Conservation (phyloP, 2,888 invertebrate genomes). For the Ennomos quercinarius region DNA sequence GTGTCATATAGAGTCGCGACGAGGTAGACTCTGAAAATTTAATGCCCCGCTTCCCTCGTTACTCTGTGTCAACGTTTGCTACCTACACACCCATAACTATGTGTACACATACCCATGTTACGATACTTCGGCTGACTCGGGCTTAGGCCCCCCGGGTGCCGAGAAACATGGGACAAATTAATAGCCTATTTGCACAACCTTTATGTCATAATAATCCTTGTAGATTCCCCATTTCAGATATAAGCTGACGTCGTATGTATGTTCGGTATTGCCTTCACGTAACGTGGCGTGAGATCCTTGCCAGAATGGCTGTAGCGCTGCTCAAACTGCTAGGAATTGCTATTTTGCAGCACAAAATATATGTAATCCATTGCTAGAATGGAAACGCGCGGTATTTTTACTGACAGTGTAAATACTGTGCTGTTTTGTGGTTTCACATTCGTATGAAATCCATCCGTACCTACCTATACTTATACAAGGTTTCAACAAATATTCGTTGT, state of each 20-base stretch:
- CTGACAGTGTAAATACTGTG: conserved; percentile 21
- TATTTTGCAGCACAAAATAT: conserved; percentile 27
- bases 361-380: conserved; percentile 14
- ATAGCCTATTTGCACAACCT: conserved; percentile 36
- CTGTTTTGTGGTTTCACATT: conserved; percentile 12
- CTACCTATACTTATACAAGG: not conserved
- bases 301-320: conserved; percentile 23
- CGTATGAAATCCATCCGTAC: conserved; percentile 9
- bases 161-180: conserved; percentile 33
- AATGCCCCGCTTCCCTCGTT: conserved; percentile 58
- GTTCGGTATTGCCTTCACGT: conserved; percentile 32
- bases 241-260: conserved; percentile 28
- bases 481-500: not conserved
- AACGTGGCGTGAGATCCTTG: conserved; percentile 28
- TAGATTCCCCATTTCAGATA: conserved; percentile 30
- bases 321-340: conserved; percentile 23
- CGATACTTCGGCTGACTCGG: conserved; percentile 23
- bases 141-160: conserved; percentile 26
- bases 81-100: conserved; percentile 18
- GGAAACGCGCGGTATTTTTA: conserved; percentile 25
- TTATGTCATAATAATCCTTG: conserved; percentile 35
- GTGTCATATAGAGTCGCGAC: conserved; percentile 54
- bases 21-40: conserved; percentile 62
- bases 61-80: conserved; percentile 44
- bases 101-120: conserved; percentile 7